Evolutionary conservation across 2,113 vertebrate species (phyloP), one percentile per base, ranked within the genome.

Genomic region (Phyllostomus discolor): DNA sequence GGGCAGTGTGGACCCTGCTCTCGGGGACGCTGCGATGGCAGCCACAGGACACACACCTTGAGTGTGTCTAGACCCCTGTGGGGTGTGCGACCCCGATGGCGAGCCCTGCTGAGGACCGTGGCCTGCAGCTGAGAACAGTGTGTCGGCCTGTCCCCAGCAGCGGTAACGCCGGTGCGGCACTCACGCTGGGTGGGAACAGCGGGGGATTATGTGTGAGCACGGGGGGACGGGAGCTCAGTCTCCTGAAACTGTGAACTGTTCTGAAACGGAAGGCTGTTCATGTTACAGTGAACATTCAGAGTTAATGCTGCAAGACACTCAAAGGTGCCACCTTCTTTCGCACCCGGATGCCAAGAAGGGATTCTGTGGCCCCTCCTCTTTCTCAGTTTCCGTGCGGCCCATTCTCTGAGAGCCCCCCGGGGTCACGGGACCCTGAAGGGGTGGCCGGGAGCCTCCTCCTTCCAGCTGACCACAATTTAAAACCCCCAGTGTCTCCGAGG

Each of bases 161-260:
- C 4, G 24, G 43, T 8, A n/a, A 43, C 4, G 15, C 41, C 1
- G 12, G n/a, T 3, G 2, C 33, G 22, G 15, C 54, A 64, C 26
- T 2, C 12, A 33, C 0, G 14, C 15, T 4, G 10, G 46, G 31
- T 2, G 22, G 3, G 0, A 35, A 28, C 24, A 35, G 6, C 0
- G 2, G 3, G 35, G 62, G 17, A 24, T 14, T 24, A 0, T 6
- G 48, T 59, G 22, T 16, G 22, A 70, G 62, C 26, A 38, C 11
- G 19, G 28, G 2, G 31, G 4, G 0, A 4, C 4, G 19, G 52
- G 16, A 16, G 20, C 62, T 43, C 9, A 10, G 64, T 57, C 28
- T 87, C 41, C 43, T 52, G 5, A 17, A 64, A 31, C 28, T 9
- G 33, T 10, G 12, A 62, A 7, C 54, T 4, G 20, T 14, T 88